phyloP scores from a whole-genome alignment of 2,113 vertebrate species.

The Hucho hucho region DNA sequence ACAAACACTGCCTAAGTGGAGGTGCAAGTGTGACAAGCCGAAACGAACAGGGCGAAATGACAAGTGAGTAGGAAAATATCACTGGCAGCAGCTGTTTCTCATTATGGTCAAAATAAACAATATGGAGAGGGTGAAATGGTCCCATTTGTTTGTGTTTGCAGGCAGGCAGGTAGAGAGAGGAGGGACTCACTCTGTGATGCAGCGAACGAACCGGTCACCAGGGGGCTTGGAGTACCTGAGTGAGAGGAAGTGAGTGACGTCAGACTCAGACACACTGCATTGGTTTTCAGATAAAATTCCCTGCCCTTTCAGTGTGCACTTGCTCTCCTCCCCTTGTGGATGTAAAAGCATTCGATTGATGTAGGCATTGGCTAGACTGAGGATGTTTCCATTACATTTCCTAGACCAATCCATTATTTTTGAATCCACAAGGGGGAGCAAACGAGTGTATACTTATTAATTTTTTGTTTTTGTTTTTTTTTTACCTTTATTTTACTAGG shows the following conservation, averaged over 20 bases:
- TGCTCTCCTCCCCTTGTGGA: too few relatives aligned
- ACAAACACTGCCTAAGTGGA: not conserved
- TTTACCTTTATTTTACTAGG: too few relatives aligned
- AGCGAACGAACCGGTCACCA: slow-evolving; percentile 84
- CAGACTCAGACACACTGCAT: not conserved
- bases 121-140: slow-evolving; percentile 41
- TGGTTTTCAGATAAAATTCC: too few relatives aligned
- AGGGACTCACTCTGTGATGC: slow-evolving; percentile 83
- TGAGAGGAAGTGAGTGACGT: slow-evolving; percentile 55
- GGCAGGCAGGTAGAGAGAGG: slow-evolving; percentile 22
- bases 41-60: not conserved
- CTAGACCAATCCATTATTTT: too few relatives aligned
- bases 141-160: slow-evolving; percentile 33
- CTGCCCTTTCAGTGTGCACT: too few relatives aligned
- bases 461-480: too few relatives aligned
- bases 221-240: slow-evolving; percentile 85
- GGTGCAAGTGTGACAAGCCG: not conserved
- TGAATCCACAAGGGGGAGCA: too few relatives aligned
- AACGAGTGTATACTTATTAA: too few relatives aligned
- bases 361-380: too few relatives aligned
- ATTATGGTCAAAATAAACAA: slow-evolving; percentile 28
- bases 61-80: slow-evolving; percentile 11
- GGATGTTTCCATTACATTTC: too few relatives aligned
- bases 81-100: slow-evolving; percentile 42
- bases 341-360: too few relatives aligned